phyloP scores from a whole-genome alignment of 2,888 invertebrate species.

The Drosophila niveifrons region DNA sequence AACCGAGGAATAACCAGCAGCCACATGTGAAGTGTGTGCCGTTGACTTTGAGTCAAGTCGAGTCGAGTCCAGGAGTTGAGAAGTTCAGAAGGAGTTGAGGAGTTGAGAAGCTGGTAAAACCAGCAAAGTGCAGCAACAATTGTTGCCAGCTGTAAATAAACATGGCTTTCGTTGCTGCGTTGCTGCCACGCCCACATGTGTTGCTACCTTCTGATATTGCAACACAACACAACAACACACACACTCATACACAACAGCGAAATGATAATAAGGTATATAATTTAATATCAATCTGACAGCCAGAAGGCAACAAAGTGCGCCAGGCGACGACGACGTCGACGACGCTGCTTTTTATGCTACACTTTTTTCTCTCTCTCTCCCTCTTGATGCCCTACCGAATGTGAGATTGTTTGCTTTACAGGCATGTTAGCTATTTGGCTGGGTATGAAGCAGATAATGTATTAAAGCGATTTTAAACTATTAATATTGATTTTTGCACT shows the following conservation, averaged over 20 bases:
- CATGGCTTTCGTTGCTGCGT: constrained; percentile 66
- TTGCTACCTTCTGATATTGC: constrained; percentile 44
- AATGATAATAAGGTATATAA: constrained; percentile 85
- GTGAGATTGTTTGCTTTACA: constrained; percentile 1
- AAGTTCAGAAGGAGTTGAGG: constrained; percentile 10
- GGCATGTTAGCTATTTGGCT: not conserved
- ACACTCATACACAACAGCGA: constrained; percentile 36
- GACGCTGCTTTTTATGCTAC: constrained; percentile 64
- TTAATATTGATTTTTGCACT: not conserved
- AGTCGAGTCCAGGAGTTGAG: not conserved
- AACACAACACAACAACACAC: constrained; percentile 24
- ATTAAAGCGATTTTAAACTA: too few relatives aligned
- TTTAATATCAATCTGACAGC: constrained; percentile 84
- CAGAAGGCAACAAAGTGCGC: constrained; percentile 75
- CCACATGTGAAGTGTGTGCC: constrained; percentile 78
- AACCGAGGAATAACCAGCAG: constrained; percentile 42
- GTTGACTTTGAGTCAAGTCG: constrained; percentile 69
- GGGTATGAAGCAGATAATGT: not conserved
- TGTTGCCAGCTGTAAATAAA: constrained; percentile 82
- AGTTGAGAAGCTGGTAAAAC: constrained; percentile 34
- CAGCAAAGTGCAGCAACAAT: constrained; percentile 79
- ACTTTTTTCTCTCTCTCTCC: constrained; percentile 49
- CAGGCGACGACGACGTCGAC: constrained; percentile 51
- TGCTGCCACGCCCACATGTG: constrained; percentile 61
- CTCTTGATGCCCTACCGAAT: constrained; percentile 31